phyloP scores from a whole-genome alignment of 2,113 vertebrate species.

The Chrysemys picta region DNA sequence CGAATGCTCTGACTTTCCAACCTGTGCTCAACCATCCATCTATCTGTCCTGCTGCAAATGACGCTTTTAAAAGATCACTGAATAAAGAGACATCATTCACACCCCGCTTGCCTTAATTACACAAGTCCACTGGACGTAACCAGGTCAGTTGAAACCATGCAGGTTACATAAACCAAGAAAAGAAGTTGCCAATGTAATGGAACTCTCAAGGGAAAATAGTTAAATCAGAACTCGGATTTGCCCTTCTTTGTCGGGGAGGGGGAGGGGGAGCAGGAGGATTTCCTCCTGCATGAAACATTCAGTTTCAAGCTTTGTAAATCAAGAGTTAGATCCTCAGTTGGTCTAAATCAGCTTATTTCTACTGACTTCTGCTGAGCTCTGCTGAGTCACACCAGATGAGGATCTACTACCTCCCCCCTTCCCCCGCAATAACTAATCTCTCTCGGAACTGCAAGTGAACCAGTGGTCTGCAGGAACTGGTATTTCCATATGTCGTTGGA shows the following conservation, averaged over 20 bases:
- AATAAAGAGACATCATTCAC: neutral
- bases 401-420: neutral
- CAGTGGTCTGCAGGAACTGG: neutral
- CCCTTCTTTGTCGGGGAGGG: neutral
- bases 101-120: neutral
- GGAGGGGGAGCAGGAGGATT: too few species aligned
- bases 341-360: neutral
- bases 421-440: neutral
- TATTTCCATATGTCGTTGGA: neutral
- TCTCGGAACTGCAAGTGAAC: neutral
- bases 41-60: neutral
- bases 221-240: neutral
- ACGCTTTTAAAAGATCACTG: neutral
- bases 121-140: fast-evolving
- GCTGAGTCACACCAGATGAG: fast-evolving
- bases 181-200: fast-evolving
- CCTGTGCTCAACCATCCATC: conserved; percentile 1
- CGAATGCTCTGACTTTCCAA: conserved; percentile 22
- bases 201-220: neutral
- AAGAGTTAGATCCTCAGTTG: neutral
- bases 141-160: fast-evolving
- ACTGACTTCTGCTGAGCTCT: neutral
- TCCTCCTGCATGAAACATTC: neutral
- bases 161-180: neutral
- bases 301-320: neutral